phyloP scores from a whole-genome alignment of 2,797 vertebrate genomes.

The Pseudochromis fuscus region DNA sequence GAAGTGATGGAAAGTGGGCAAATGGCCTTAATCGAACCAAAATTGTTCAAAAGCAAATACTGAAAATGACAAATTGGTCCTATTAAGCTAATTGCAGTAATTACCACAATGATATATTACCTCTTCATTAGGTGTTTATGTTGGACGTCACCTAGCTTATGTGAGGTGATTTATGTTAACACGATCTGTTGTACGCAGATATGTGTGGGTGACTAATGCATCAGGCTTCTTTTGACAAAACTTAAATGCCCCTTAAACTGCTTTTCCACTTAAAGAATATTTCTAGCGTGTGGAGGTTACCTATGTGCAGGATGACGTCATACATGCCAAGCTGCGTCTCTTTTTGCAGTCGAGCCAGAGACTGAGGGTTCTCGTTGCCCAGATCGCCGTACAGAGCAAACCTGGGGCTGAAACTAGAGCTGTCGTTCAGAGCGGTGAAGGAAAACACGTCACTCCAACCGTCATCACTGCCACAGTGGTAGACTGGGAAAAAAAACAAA shows the following conservation, averaged over 20 bases:
- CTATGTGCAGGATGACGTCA: conserved; percentile 90
- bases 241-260: background rate
- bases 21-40: background rate
- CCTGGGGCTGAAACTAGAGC: conserved; percentile 85
- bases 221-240: conserved; percentile 7
- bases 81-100: conserved; percentile 35
- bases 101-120: conserved; percentile 28
- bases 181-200: conserved; percentile 6
- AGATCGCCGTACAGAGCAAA: conserved; percentile 91
- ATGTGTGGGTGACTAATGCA: conserved; percentile 29
- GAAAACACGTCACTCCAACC: conserved; percentile 90
- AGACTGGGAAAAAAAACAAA: conserved; percentile 78
- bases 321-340: conserved; percentile 90
- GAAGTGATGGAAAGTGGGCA: background rate
- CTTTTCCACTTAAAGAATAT: background rate
- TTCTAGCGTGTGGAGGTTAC: conserved; percentile 71
- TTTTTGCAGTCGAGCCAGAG: conserved; percentile 89
- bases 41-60: conserved; percentile 2
- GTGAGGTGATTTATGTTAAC: conserved; percentile 20
- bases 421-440: conserved; percentile 86
- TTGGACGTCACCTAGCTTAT: conserved; percentile 18
- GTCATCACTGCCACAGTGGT: conserved; percentile 88
- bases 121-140: conserved; percentile 8
- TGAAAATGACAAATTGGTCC: conserved; percentile 18
- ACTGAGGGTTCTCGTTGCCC: conserved; percentile 91